Evolutionary conservation across 2,888 invertebrate species (phyloP), one percentile per base, ranked within the genome.

Genomic region (Sminthurinus aureus): DNA sequence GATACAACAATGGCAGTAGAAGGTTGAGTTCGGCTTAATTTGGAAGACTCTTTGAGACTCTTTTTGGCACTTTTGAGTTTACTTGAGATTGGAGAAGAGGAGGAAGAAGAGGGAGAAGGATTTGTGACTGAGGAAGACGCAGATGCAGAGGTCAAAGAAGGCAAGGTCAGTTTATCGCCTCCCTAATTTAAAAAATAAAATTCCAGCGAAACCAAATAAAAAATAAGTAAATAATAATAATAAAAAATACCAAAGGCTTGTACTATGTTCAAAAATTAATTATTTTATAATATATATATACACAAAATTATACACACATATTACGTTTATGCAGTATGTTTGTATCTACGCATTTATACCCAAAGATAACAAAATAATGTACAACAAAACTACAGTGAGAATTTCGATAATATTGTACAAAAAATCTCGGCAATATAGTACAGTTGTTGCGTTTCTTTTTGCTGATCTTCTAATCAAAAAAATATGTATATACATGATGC

Each of bases 121-220:
- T n/a, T 67, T 80, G 73, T 77, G 52, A 52, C 77, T 58, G 82
- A 75, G 66, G 66, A 50, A 80, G 51, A 50, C 24, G 84, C 26
- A 52, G 85, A 71, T 51, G 84, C 66, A 84, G 88, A 88, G 26
- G 87, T 85, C 81, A 87, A 85, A 85, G 67, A 67, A 15, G 88
- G 84, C 84, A 87, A 85, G 85, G 86, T 88, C 85, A 88, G 82
- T 85, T 88, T 88, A 86, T 88, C 88, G 82, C 88, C 88, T 82
- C 88, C 88, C 88, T 88, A 71, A 18, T 11, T n/a, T n/a, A 38
- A 38, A 38, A 38, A 38, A 38, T 38, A 38, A 38, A 38, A 38
- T 38, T 84, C 79, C 75, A 79, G 84, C 83, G 83, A 85, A 85
- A 81, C 78, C 84, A 76, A 81, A 84, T 78, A 84, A 77, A 84